Percentiles rank a stretch among this genome's conserved stretches.
Evolutionary conservation across 1,140 invertebrate species (phyloP).

Genomic region (Aphelenchoides avenae): DNA sequence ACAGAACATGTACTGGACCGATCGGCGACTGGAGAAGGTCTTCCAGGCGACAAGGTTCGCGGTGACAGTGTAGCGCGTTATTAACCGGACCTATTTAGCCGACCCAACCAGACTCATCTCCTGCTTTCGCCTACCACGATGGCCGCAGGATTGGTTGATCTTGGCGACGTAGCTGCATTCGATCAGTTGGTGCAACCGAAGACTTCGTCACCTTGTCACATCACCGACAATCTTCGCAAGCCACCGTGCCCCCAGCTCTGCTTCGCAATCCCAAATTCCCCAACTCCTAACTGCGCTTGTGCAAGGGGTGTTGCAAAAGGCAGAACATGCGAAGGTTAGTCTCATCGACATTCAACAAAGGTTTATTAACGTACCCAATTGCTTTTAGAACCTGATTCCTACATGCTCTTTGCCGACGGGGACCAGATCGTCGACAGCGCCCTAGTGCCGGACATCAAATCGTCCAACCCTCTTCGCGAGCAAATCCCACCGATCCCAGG

Average conservation of each 20-base stretch:
- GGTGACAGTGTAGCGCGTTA: neutral
- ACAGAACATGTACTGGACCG: constrained; percentile 85
- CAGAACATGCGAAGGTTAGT: constrained; percentile 67
- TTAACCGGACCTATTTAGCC: constrained; percentile 31
- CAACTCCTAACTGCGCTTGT: constrained; percentile 76
- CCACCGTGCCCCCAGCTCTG: constrained; percentile 84
- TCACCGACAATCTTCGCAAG: constrained; percentile 57
- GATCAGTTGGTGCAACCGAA: constrained; percentile 50
- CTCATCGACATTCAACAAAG: too few relatives aligned
- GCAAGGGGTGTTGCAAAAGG: constrained; percentile 73
- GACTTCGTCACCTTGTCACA: constrained; percentile 51
- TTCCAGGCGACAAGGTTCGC: constrained; percentile 64
- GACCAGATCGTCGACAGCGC: constrained; percentile 66
- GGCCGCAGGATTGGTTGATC: constrained; percentile 38
- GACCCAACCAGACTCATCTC: constrained; percentile 71
- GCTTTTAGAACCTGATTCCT: constrained; percentile 60
- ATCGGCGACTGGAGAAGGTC: constrained; percentile 81
- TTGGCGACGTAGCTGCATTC: constrained; percentile 52
- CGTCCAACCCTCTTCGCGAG: constrained; percentile 44
- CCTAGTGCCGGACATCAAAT: constrained; percentile 54
- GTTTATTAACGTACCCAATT: neutral
- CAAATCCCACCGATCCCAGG: constrained; percentile 46
- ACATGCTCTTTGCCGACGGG: constrained; percentile 88
- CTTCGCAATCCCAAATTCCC: constrained; percentile 74
- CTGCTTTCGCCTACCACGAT: constrained; percentile 49